Evolutionary conservation across 2,113 vertebrate species (phyloP).

Genomic region (Rana temporaria): DNA sequence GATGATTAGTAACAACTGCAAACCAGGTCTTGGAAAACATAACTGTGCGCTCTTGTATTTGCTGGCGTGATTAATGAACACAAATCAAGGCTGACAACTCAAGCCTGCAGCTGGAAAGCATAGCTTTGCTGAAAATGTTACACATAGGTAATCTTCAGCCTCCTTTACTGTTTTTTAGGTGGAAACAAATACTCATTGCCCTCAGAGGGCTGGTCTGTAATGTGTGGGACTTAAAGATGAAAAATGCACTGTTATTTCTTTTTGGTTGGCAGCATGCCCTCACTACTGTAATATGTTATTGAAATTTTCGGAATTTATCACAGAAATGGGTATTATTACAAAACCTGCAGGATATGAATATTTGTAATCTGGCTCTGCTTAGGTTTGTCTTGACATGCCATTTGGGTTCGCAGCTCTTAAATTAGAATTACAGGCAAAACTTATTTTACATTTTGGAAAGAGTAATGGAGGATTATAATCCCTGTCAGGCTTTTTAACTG

Average conservation of each 20-base stretch:
- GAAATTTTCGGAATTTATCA: neutral
- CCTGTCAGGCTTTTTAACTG: too few species aligned
- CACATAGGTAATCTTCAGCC: constrained; percentile 18
- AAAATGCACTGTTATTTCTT: constrained; percentile 21
- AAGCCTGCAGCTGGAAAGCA: constrained; percentile 58
- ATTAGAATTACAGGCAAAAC: too few species aligned
- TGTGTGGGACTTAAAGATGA: constrained; percentile 56
- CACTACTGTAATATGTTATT: constrained; percentile 17
- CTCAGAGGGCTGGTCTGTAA: constrained; percentile 52
- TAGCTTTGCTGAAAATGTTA: constrained; percentile 52
- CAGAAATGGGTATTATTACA: neutral
- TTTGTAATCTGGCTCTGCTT: neutral
- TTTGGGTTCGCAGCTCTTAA: too few species aligned
- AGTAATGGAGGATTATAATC: too few species aligned
- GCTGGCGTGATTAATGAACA: constrained; percentile 64
- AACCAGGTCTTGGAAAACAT: constrained; percentile 57
- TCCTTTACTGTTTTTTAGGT: constrained; percentile 31
- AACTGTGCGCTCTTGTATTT: constrained; percentile 61
- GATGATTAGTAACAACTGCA: constrained; percentile 62
- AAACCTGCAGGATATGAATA: neutral
- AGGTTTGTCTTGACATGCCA: neutral
- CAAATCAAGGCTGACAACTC: constrained; percentile 60
- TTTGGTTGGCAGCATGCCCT: neutral
- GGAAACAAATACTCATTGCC: constrained; percentile 59
- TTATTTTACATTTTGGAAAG: too few species aligned